Evolutionary conservation across 2,797 vertebrate genomes (phyloP), one percentile per base, ranked within the genome.

Genomic region (Spatula clypeata): DNA sequence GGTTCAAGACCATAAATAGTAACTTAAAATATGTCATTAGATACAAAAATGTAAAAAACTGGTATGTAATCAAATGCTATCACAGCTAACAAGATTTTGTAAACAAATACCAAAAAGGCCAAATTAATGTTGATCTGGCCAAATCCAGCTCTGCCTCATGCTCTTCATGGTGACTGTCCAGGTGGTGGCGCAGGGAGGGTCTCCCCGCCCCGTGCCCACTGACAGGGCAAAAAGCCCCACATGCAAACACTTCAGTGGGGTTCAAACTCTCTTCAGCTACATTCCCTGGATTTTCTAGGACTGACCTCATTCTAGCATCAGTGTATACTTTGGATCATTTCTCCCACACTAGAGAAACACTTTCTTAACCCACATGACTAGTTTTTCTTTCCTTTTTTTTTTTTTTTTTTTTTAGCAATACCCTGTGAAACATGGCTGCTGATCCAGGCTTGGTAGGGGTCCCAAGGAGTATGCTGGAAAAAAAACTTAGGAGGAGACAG

Each of bases 61-160:
- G 83, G 84, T 65, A 90, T 8, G 47, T 53, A 75, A 72, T 83
- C 62, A 92, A 92, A 97, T 5, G 67, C 72, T 93, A 60, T 93
- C 89, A 91, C 83, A 95, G 94, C 95, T 94, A 94, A 86, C 45
- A 93, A 93, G 85, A 86, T 91, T 96, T 88, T 98, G 97, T 98
- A 97, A 98, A 97, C 96, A 97, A 92, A 85, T 79, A 95, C 51
- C 57, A 58, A 93, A 96, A 96, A 97, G 97, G 95, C 79, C 93
- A 97, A 95, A 66, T 76, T 95, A 95, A 72, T 36, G 79, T 76
- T 77, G 51, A 64, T 91, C 67, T 60, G 85, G 93, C 69, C 67
- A 64, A 75, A 76, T 40, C 62, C 51, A 42, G 9, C 51, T 76
- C 23, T 71, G 82, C 58, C 38, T 87, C 77, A 67, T 82, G 49